phyloP scores from a whole-genome alignment of 2,113 vertebrate genomes.

The Trematocara marginatum region DNA sequence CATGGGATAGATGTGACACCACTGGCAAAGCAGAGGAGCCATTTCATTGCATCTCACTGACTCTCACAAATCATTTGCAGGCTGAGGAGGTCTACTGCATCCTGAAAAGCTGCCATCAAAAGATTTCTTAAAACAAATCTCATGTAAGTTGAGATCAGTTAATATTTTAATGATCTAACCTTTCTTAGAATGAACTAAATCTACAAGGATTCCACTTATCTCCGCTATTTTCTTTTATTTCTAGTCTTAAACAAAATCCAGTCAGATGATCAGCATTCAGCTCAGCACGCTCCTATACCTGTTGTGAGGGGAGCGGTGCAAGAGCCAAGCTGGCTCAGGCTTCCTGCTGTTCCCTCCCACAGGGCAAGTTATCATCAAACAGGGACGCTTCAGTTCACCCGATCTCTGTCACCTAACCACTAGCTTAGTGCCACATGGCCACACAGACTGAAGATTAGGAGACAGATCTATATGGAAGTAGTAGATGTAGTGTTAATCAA shows the following conservation, averaged over 20 bases:
- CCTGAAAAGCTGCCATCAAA: not conserved
- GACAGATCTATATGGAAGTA: not conserved
- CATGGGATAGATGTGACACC: not conserved
- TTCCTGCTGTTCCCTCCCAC: slow-evolving; percentile 31
- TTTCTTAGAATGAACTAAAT: not conserved
- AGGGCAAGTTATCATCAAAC: slow-evolving; percentile 27
- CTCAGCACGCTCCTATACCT: not conserved
- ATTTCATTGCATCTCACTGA: not conserved
- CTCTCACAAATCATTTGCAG: not conserved
- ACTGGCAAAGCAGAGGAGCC: not conserved
- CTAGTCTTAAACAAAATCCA: not conserved
- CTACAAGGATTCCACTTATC: not conserved
- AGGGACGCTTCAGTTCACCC: slow-evolving; percentile 18
- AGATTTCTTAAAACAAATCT: not conserved
- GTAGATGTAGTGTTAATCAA: not conserved
- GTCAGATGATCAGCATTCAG: slow-evolving; percentile 30
- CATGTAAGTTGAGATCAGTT: not conserved
- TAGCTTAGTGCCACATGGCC: slow-evolving; percentile 1
- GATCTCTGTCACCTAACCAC: slow-evolving; percentile 4
- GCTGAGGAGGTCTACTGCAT: not conserved
- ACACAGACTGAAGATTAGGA: not conserved
- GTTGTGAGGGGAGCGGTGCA: not conserved
- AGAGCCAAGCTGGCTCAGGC: not conserved
- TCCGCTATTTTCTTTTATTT: not conserved
- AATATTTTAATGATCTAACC: not conserved